Evolutionary conservation across 2,888 invertebrate genomes (phyloP), one percentile per base, ranked within the genome.

Genomic region (Plemyria rubiginata): DNA sequence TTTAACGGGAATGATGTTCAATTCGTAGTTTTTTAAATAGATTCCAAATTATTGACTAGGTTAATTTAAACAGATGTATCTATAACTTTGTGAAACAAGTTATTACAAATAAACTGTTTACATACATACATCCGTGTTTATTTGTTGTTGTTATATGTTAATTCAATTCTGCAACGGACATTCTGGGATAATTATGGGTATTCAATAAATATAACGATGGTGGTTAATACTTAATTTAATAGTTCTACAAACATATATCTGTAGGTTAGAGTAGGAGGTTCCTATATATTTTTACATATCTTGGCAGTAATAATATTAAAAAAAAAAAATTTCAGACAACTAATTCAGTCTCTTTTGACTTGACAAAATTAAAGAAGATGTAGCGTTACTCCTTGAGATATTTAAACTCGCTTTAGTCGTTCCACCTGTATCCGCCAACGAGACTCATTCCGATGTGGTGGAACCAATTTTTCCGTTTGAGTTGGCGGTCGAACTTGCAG

Each of bases 371-470:
- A 22, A 22, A 22, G 22, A 22, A 2, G 22, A 22, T 22, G 22
- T 22, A 22, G 22, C 22, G 22, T 22, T 22, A 22, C 22, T 22
- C 22, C n/a, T 22, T 22, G 22, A 22, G 22, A 22, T 22, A 3
- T 22, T 22, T 22, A 3, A 22, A 22, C 22, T 3, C 22, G 22
- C 22, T 3, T 70, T 75, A 73, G 8, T 59, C 53, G 29, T 64
- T 71, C 67, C 79, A 66, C 49, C 87, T 76, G 66, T 92, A 90
- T 9, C 87, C 87, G 15, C 89, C 91, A 40, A 77, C 73, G 0
- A 92, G 80, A 58, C 85, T 86, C 40, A 87, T 75, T 1, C 63
- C 67, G 56, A 88, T 76, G 62, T 92, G 92, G 59, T 89, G 87
- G 68, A 86, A 81, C 86, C 86, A 87, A 71, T 86, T 88, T 57